A percentile compares a stretch with the other conserved stretches of the same genome.
Conservation (phyloP, 1,140 invertebrate species). For the Pseudomyrmex concolor region DNA sequence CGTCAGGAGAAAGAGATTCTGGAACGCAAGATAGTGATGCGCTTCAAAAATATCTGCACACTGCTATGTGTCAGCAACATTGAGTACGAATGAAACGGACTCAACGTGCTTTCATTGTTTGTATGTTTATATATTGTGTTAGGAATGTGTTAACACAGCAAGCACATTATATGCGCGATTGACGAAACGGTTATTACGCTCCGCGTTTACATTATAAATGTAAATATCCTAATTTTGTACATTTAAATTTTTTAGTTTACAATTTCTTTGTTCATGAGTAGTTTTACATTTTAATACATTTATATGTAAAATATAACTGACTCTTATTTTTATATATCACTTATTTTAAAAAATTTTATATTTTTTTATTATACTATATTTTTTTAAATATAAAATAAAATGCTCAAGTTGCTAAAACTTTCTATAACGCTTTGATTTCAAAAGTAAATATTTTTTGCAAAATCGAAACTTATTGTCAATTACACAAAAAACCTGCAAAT, state of each 20-base stretch:
- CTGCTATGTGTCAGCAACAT: conserved; percentile 24
- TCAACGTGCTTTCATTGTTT: conserved; percentile 25
- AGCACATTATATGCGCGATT: not conserved
- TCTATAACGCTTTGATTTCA: too few relatives aligned
- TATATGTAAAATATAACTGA: too few relatives aligned
- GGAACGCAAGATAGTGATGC: conserved; percentile 20
- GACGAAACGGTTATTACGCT: not conserved
- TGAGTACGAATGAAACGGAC: conserved; percentile 30
- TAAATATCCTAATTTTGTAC: not conserved
- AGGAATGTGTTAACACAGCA: not conserved
- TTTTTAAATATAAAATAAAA: too few relatives aligned
- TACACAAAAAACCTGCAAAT: too few relatives aligned
- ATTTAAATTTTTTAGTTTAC: too few relatives aligned
- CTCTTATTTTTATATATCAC: too few relatives aligned
- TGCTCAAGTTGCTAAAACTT: too few relatives aligned
- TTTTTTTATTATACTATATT: not conserved
- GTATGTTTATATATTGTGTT: not conserved
- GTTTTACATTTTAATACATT: too few relatives aligned
- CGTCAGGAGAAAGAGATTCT: conserved; percentile 24
- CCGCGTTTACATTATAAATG: not conserved
- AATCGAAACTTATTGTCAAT: too few relatives aligned
- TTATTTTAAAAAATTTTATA: not conserved
- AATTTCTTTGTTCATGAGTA: too few relatives aligned
- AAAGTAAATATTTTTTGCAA: too few relatives aligned
- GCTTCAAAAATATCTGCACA: conserved; percentile 47